Conservation (phyloP, 2,888 invertebrate species). For the Drosophila bunnanda region DNA sequence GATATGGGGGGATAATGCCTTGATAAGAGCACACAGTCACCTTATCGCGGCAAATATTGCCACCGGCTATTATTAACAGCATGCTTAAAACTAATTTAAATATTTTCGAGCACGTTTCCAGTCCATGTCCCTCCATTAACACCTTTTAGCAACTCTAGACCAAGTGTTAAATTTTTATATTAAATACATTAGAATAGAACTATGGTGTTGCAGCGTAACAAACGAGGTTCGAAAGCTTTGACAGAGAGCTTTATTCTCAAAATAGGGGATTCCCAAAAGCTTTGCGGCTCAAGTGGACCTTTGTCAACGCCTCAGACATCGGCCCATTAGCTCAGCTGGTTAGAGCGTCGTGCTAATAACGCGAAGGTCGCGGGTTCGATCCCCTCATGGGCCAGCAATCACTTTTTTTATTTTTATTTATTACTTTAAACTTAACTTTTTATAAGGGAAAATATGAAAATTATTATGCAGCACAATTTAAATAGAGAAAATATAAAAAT, state of each 20-base stretch:
- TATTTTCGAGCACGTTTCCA: conserved; percentile 41
- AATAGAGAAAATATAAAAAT: neutral
- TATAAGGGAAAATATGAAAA: too few species aligned
- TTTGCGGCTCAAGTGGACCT: conserved; percentile 24
- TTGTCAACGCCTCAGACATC: neutral
- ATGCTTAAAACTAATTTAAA: conserved; percentile 43
- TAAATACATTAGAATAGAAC: conserved; percentile 20
- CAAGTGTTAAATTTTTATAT: conserved; percentile 42
- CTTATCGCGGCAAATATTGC: conserved; percentile 40
- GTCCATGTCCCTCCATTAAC: conserved; percentile 35
- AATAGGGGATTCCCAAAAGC: neutral
- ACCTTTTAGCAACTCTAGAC: conserved; percentile 18
- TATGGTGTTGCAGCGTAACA: conserved; percentile 7
- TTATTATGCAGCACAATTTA: too few species aligned
- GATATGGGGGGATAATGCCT: conserved; percentile 26
- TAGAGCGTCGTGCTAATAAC: conserved; percentile 86
- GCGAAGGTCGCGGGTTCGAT: conserved; percentile 85
- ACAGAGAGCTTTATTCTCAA: conserved; percentile 22
- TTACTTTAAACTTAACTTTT: neutral
- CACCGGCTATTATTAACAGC: conserved; percentile 44
- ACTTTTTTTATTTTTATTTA: conserved; percentile 16
- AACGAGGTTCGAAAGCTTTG: conserved; percentile 26
- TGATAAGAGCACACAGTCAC: conserved; percentile 9
- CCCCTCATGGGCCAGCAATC: conserved; percentile 83
- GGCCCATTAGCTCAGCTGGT: conserved; percentile 85